Base-by-base conservation (phyloP, 2,113 vertebrate genomes). In the Lepus americanus region DNA sequence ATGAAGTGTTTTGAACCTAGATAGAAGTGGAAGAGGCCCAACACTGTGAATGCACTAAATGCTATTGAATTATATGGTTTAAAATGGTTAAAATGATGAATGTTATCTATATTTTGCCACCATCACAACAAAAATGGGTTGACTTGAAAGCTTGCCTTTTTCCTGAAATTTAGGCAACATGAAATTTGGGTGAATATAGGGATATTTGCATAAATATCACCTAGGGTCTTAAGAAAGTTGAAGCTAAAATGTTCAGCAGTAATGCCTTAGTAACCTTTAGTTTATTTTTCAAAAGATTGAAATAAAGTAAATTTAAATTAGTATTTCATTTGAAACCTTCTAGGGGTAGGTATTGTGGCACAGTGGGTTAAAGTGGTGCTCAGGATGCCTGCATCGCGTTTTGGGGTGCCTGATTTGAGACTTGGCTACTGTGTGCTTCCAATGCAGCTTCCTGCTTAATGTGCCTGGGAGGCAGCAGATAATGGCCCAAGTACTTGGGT, bases 271-370 rank as follows among this genome's bases (percentile, higher is more conserved):
- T 63, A 3, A 49, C 16, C 14, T 14, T 83, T 83, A 17, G 12
- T 19, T 10, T 66, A 73, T 86, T 95, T 67, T 64, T n/a, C 55
- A 14, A 59, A 66, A 72, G 82, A 69, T 82, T 84, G 36, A 78
- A 88, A 9, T 82, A 2, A 93, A 94, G 83, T 67, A 44, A 64
- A 92, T 87, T 61, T 7, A 92, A 92, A 88, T 61, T 51, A 51
- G 39, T 73, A 49, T 78, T 55, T 88, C 61, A 78, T 83, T 94
- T 74, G 2, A 87, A 85, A 39, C 36, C 25, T 82, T 9, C 66
- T 74, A 76, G 55, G 55, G 13, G 6, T 59, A 11, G 17, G 55
- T 19, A 59, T 59, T 14, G 55, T 59, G 55, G 17, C 55, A 59
- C 55, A 59, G 55, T 59, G 55, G 55, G 55, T 16, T 59, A 59